Base-by-base conservation (phyloP, 2,888 invertebrate species). In the Euplexia lucipara region DNA sequence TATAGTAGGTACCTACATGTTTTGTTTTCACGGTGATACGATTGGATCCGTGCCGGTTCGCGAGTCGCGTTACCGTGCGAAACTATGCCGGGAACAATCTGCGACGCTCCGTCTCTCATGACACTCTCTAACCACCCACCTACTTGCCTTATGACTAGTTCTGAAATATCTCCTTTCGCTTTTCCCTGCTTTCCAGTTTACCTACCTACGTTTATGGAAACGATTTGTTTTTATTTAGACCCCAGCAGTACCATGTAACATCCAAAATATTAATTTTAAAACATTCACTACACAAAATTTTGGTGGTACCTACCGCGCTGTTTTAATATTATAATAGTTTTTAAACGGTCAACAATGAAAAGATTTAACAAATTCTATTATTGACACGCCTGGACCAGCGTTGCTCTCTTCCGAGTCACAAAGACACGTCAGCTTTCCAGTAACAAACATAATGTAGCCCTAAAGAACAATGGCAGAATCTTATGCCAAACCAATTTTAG, bases 41-140 rank as follows among this genome's bases (percentile, higher is more conserved):
- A 81, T 81, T 74, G 63, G 69, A 81, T 75, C 83, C 84, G 86
- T 86, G 86, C 83, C 85, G 82, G 79, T 81, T 81, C 83, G 67
- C 78, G 70, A 77, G 52, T 91, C 90, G 78, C 79, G 85, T 92
- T 91, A 89, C 88, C 92, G 92, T 92, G 92, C 89, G 92, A 92
- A 92, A 90, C 85, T 90, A 92, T 90, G 90, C 83, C 83, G 75
- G 62, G 77, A 79, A 86, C 83, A 70, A 84, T 81, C 81, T 68
- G 65, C 60, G 48, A 41, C 76, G 60, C 54, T 67, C 65, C 57
- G 54, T 58, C 68, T 76, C 69, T 67, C 74, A 74, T 69, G 67
- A 64, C 67, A 75, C 69, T 80, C 75, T 81, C 70, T 75, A 75
- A 74, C 82, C 81, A 81, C 10, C 20, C 34, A 34, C 18, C 20